Evolutionary conservation across 2,113 vertebrate species (phyloP), one percentile per base, ranked within the genome.

Genomic region (Gavia stellata): DNA sequence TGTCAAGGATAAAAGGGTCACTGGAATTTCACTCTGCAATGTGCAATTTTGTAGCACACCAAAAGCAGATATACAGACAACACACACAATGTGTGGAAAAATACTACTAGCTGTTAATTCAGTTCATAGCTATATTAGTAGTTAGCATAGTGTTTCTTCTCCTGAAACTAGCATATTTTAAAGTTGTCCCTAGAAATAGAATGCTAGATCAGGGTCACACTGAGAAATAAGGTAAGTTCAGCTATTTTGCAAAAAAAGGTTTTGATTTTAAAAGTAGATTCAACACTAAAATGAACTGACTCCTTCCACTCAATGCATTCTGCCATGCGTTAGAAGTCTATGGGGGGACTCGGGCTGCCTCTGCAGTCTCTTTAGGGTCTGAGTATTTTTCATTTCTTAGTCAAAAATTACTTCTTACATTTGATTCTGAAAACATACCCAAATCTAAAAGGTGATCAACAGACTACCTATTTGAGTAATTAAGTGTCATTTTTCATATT

Each of bases 1-100:
- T 65, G 65, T 94, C 63, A 95, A 86, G 95, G 94, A 78, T 95
- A 92, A 91, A 97, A 96, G 96, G 88, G 94, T 90, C 77, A 92
- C 74, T 59, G 78, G 75, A 97, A 58, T 92, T 94, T 31, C 56
- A 50, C 50, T 56, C 70, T 88, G 91, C 86, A 96, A 40, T 12
- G 5, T 67, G 58, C 17, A 53, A 36, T 84, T 73, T 86, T 33
- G 1, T 49, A 80, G 33, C 16, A 47, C 59, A 68, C 44, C 66
- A 73, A 78, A 77, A 81, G 65, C 47, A 89, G 31, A 74, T 42
- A 55, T 1, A n/a, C 36, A n/a, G 19, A n/a, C 10, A 63, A 77
- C 11, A 91, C n/a, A 50, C 40, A 49, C 14, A 58, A 17, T 0
- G 0, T 38, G 16, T 77, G 56, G 55, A 62, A 94, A 94, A 81